Percentiles rank a stretch among this genome's conserved stretches.
Evolutionary conservation across 2,888 invertebrate species (phyloP).

Genomic region (Schizotus pectinicornis): DNA sequence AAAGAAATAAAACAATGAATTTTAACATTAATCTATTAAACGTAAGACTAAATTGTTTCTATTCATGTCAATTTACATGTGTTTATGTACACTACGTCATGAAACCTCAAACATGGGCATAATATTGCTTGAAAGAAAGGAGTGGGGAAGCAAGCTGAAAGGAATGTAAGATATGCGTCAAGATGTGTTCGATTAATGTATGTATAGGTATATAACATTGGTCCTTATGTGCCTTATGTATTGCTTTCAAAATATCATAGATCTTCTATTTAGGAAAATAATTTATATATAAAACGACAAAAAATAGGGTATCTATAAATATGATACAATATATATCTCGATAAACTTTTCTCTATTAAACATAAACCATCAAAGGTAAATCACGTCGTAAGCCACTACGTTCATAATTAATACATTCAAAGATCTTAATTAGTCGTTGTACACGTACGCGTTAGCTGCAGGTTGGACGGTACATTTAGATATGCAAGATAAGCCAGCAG

Average conservation of each 20-base stretch:
- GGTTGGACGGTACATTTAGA: slow-evolving; percentile 45
- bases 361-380: slow-evolving; percentile 40
- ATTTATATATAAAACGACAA: slow-evolving; percentile 47
- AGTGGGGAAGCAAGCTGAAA: slow-evolving; percentile 5
- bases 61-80: slow-evolving; percentile 43
- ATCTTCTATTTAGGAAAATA: slow-evolving; percentile 40
- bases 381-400: slow-evolving; percentile 49
- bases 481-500: slow-evolving; percentile 33
- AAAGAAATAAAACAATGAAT: slow-evolving; percentile 47
- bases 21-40: slow-evolving; percentile 41
- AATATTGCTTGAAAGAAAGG: slow-evolving; percentile 31
- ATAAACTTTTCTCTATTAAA: slow-evolving; percentile 38
- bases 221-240: slow-evolving; percentile 51
- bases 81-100: slow-evolving; percentile 48
- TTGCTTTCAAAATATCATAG: slow-evolving; percentile 47
- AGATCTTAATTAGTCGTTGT: slow-evolving; percentile 34
- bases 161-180: slow-evolving; percentile 22
- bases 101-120: slow-evolving; percentile 40
- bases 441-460: slow-evolving; percentile 39
- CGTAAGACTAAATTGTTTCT: slow-evolving; percentile 35
- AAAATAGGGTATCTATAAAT: slow-evolving; percentile 47
- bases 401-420: slow-evolving; percentile 32
- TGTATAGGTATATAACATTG: slow-evolving; percentile 38
- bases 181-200: slow-evolving; percentile 27
- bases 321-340: slow-evolving; percentile 44